Evolutionary conservation across 2,888 invertebrate species (phyloP).

Genomic region (Villa cingulata): DNA sequence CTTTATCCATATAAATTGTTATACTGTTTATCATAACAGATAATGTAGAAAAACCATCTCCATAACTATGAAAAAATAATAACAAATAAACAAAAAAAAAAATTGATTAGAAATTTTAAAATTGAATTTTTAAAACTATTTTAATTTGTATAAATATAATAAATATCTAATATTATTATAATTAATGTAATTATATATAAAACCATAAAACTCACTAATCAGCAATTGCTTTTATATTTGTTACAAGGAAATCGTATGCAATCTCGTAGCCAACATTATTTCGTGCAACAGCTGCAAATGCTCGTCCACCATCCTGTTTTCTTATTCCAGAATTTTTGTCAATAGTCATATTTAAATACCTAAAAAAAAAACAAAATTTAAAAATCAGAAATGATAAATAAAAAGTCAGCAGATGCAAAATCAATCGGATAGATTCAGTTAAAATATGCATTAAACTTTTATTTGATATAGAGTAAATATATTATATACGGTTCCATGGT

Average conservation of each 20-base stretch:
- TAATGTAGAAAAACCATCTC: conserved; percentile 42
- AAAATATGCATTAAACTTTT: no score
- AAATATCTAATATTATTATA: no score
- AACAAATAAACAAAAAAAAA: not conserved
- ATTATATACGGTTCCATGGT: conserved; percentile 28
- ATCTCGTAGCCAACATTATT: conserved; percentile 45
- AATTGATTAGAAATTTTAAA: not conserved
- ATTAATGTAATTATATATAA: not conserved
- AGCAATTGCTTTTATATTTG: conserved; percentile 33
- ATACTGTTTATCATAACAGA: conserved; percentile 41
- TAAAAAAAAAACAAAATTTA: conserved; percentile 19
- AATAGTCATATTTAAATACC: conserved; percentile 40
- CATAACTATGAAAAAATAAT: conserved; percentile 31
- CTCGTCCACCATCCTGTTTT: conserved; percentile 46
- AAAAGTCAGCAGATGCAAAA: not conserved
- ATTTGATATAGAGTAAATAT: no score
- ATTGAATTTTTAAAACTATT: not conserved
- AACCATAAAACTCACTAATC: conserved; percentile 35
- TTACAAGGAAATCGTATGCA: conserved; percentile 43
- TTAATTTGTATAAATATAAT: not conserved
- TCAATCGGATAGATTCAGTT: no score
- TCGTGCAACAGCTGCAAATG: conserved; percentile 43
- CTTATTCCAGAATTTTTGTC: conserved; percentile 41
- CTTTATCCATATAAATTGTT: conserved; percentile 41
- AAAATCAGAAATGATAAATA: not conserved